Percentiles rank a stretch among this genome's conserved stretches.
Conservation (phyloP, 2,113 vertebrate species). For the Himantopus leucocephalus region DNA sequence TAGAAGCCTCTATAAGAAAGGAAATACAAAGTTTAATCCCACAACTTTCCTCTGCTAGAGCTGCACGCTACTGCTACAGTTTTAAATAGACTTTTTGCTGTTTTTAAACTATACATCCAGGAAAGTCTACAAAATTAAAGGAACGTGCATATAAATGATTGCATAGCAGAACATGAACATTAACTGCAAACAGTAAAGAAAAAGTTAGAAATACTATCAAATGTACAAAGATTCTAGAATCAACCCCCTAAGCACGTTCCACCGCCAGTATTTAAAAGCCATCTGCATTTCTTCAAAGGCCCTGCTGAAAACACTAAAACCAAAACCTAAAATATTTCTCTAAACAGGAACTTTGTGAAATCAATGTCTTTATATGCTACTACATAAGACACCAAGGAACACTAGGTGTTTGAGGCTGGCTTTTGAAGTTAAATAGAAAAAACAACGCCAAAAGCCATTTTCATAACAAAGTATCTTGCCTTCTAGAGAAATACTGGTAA, state of each 20-base stretch:
- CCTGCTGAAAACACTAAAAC: constrained; percentile 55
- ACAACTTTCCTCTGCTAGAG: constrained; percentile 83
- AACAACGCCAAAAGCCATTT: constrained; percentile 48
- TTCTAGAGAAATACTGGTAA: constrained; percentile 69
- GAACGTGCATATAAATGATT: constrained; percentile 84
- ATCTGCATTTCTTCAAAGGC: constrained; percentile 58
- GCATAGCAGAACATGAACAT: constrained; percentile 84
- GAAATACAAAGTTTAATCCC: constrained; percentile 86
- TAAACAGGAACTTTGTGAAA: constrained; percentile 33
- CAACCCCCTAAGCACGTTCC: constrained; percentile 73
- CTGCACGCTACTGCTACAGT: constrained; percentile 79
- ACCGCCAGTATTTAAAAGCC: constrained; percentile 58
- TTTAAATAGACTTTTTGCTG: constrained; percentile 79
- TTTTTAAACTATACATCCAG: constrained; percentile 82
- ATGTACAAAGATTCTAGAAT: constrained; percentile 75
- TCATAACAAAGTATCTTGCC: constrained; percentile 38
- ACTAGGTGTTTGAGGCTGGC: constrained; percentile 54
- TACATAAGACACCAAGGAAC: constrained; percentile 40
- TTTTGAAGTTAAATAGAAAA: constrained; percentile 58
- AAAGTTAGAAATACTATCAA: constrained; percentile 77
- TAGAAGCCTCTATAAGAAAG: constrained; percentile 84
- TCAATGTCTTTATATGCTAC: not conserved
- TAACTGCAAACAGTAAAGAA: constrained; percentile 80
- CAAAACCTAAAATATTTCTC: constrained; percentile 55
- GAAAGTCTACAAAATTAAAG: constrained; percentile 81